Conservation (phyloP, 2,888 invertebrate species). For the Lasioglossum leucozonium region DNA sequence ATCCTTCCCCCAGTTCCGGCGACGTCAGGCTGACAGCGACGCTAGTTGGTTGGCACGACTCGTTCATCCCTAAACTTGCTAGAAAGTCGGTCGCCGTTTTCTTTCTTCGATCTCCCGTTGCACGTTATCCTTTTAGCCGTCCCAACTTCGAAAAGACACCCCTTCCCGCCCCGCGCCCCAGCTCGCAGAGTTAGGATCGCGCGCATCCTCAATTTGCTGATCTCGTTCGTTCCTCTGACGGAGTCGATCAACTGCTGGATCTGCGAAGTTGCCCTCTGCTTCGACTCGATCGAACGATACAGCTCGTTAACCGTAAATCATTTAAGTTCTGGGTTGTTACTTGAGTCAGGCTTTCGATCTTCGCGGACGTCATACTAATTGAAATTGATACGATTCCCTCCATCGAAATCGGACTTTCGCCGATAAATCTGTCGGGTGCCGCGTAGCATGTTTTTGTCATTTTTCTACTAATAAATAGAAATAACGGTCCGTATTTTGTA, state of each 20-base stretch:
- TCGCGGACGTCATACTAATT: background rate
- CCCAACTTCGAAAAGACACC: constrained; percentile 38
- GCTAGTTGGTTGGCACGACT: constrained; percentile 46
- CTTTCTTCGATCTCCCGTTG: constrained; percentile 31
- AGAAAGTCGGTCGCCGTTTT: constrained; percentile 58
- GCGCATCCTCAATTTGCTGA: constrained; percentile 52
- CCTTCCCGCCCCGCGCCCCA: background rate
- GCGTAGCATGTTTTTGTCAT: background rate
- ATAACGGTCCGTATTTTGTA: background rate
- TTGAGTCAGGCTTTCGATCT: background rate
- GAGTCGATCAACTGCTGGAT: constrained; percentile 52
- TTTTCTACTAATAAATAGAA: no score
- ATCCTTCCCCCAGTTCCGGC: constrained; percentile 30
- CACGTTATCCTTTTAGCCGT: constrained; percentile 36
- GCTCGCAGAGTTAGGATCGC: constrained; percentile 24
- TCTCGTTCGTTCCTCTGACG: constrained; percentile 35
- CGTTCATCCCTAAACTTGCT: constrained; percentile 57
- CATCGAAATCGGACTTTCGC: background rate
- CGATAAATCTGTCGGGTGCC: background rate
- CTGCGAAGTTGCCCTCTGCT: constrained; percentile 32
- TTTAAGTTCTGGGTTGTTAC: background rate
- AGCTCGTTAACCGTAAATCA: constrained; percentile 4
- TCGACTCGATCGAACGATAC: constrained; percentile 16
- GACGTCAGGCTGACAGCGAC: constrained; percentile 47
- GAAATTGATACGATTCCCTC: background rate